These are phyloP conservation scores for Athalia rosae DNA, from an alignment of 2,888 invertebrate genomes.

Conservation along the genomic window DNA sequence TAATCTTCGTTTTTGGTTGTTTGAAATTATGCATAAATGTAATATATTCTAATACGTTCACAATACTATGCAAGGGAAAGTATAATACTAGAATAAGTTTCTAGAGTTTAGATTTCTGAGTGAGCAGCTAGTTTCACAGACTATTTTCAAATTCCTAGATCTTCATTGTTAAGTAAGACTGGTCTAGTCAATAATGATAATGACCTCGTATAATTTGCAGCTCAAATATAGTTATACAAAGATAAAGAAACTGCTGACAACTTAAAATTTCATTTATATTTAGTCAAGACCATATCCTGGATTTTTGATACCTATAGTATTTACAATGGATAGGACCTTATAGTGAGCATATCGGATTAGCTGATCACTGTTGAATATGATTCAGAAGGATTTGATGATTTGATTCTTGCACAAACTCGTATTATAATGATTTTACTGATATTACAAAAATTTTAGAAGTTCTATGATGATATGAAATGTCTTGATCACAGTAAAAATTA, in stretches of 20 bases:
- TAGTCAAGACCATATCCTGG: no score
- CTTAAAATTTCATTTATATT: no score
- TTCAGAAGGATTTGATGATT: not conserved
- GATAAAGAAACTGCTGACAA: no score
- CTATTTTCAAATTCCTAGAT: not conserved
- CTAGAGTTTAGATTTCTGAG: constrained; percentile 8
- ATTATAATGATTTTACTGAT: not conserved
- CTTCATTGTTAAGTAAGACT: not conserved
- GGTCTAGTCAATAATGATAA: no score
- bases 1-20: constrained; percentile 33
- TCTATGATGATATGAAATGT: not conserved
- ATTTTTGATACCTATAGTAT: no score
- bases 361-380: not conserved
- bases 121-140: constrained; percentile 19
- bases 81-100: constrained; percentile 1
- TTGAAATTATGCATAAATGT: constrained; percentile 19
- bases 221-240: no score
- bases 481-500: not conserved
- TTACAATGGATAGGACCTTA: no score
- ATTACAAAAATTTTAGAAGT: not conserved
- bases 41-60: constrained; percentile 30
- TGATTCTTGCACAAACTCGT: constrained; percentile 2
- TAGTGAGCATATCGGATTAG: not conserved
- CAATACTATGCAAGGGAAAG: constrained; percentile 2
- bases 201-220: no score